Percentiles rank a stretch among this genome's conserved stretches.
Evolutionary conservation across 2,888 invertebrate genomes (phyloP).

Genomic region (Aporophyla nigra): DNA sequence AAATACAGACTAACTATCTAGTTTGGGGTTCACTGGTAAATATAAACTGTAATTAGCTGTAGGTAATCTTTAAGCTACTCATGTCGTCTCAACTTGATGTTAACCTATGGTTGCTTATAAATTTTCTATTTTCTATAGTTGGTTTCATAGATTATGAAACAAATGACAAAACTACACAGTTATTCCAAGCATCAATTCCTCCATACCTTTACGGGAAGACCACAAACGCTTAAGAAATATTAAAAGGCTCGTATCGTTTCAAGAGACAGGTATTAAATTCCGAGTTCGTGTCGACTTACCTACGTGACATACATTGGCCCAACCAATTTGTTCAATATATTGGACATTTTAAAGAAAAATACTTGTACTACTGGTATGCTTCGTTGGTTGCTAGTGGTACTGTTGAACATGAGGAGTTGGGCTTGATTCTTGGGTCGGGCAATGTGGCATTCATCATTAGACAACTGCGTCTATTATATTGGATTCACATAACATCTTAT

Average conservation of each 20-base stretch:
- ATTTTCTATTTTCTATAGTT: too few relatives aligned
- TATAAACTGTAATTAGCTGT: too few relatives aligned
- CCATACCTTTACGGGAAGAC: constrained; percentile 13
- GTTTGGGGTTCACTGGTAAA: too few relatives aligned
- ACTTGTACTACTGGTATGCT: neutral
- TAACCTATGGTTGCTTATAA: too few relatives aligned
- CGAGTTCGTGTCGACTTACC: constrained; percentile 38
- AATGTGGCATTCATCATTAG: too few relatives aligned
- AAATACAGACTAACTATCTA: too few relatives aligned
- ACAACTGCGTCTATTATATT: too few relatives aligned
- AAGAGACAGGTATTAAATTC: constrained; percentile 69
- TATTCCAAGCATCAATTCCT: neutral
- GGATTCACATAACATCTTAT: too few relatives aligned
- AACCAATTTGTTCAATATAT: constrained; percentile 58
- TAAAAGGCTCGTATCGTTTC: constrained; percentile 55
- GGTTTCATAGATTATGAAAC: too few relatives aligned
- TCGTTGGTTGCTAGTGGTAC: neutral
- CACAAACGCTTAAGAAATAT: constrained; percentile 55
- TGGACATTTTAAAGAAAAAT: constrained; percentile 4
- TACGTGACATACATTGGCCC: constrained; percentile 58
- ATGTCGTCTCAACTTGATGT: too few relatives aligned
- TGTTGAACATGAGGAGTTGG: neutral
- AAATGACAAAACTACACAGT: too few relatives aligned
- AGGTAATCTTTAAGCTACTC: too few relatives aligned
- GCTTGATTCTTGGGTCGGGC: neutral